Conservation (phyloP, 2,797 vertebrate genomes). For the Typhlichthys eigenmanni region DNA sequence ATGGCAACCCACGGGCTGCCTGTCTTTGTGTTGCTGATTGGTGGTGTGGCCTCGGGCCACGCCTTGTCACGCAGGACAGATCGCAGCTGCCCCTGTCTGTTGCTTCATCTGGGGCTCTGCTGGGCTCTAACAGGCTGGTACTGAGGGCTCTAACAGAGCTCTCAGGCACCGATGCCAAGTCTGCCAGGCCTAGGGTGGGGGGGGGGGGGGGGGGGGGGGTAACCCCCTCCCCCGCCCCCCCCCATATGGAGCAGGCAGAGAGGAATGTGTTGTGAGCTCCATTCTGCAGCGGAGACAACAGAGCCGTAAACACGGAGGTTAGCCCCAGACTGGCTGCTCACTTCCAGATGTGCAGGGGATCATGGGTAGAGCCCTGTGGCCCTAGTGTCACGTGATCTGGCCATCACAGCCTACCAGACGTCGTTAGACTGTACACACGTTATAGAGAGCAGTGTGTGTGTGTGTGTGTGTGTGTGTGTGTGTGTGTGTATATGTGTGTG, state of each 20-base stretch:
- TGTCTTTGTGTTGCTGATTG: constrained; percentile 67
- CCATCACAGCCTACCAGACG: no score
- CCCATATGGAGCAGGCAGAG: constrained; percentile 71
- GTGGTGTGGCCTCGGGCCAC: constrained; percentile 63
- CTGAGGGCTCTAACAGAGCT: constrained; percentile 16
- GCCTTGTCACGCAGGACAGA: constrained; percentile 49
- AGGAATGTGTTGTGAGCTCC: constrained; percentile 76
- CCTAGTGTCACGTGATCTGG: neutral
- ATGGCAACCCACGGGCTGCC: constrained; percentile 61
- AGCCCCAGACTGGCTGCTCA: constrained; percentile 70
- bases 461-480: no score
- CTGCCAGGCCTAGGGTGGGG: constrained; percentile 33
- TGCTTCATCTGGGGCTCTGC: constrained; percentile 26
- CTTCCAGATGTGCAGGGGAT: constrained; percentile 71
- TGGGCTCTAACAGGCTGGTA: constrained; percentile 4
- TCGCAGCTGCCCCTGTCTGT: constrained; percentile 44
- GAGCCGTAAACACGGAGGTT: constrained; percentile 72
- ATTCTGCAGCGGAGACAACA: constrained; percentile 78
- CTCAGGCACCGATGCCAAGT: constrained; percentile 41
- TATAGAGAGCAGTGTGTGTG: no score
- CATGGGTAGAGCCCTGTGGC: neutral
- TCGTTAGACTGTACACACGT: no score
- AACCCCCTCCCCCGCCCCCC: constrained; percentile 33
- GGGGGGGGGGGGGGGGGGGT: constrained; percentile 5
- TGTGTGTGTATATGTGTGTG: no score